phyloP scores from a whole-genome alignment of 23 tunicate species.

The Phallusia fumigata region DNA sequence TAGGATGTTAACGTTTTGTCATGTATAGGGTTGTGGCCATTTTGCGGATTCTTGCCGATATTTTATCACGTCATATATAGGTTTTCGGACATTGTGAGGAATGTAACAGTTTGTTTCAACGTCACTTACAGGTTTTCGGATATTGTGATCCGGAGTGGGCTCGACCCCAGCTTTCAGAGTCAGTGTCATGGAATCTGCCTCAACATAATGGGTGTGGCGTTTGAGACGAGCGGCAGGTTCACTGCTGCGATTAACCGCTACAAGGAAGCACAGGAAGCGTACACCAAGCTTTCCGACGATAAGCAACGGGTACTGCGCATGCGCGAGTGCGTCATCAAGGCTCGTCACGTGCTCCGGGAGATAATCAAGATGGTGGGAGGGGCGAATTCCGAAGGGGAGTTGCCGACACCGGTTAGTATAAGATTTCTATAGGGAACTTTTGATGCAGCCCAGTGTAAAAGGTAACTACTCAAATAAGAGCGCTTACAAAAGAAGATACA shows the following conservation, averaged over 20 bases:
- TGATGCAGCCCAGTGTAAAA: no score
- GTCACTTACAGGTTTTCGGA: conserved; percentile 9
- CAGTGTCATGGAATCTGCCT: conserved; percentile 52
- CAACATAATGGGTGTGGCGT: conserved; percentile 41
- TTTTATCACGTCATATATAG: no score
- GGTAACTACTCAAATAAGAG: no score
- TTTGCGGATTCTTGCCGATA: no score
- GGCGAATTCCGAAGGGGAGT: conserved; percentile 51
- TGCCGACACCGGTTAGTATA: conserved; percentile 47
- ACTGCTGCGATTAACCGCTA: conserved; percentile 50
- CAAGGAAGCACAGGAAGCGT: conserved; percentile 49
- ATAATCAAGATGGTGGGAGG: conserved; percentile 45
- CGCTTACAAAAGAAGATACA: no score
- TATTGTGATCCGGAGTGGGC: conserved; percentile 31
- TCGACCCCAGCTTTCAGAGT: conserved; percentile 36
- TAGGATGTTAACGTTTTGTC: no score
- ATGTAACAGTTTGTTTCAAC: no score
- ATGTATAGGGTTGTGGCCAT: no score
- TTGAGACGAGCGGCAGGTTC: conserved; percentile 50
- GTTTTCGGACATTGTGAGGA: no score
- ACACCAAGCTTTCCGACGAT: conserved; percentile 56
- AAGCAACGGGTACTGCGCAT: conserved; percentile 47
- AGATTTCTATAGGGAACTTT: no score
- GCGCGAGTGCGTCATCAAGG: conserved; percentile 70
- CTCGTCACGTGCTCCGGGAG: conserved; percentile 48